Base-by-base conservation (phyloP, 2,888 invertebrate genomes). In the Chydorus sphaericus region DNA sequence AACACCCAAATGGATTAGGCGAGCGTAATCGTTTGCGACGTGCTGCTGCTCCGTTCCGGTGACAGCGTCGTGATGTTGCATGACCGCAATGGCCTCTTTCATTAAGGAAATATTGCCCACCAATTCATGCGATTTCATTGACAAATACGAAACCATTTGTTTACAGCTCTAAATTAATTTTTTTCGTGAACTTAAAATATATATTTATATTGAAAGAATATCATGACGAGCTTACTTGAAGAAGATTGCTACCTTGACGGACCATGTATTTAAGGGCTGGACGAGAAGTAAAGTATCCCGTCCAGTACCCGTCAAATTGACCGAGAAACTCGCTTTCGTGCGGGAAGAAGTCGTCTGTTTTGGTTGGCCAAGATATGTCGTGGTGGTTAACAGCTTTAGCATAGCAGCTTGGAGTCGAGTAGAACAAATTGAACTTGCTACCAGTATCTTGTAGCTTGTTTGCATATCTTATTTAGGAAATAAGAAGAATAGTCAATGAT, bases 271-370 rank as follows among this genome's bases (percentile, higher is more conserved):
- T 90, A 2, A 84, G 72, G 0, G 86, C 82, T 0, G 89, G 88
- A 14, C 88, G 74, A 0, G 89, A 89, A 0, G 85, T 83, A 65
- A 81, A 91, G 65, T 87, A 91, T 0, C 96, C 97, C 0, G 93
- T 91, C 97, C 96, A 98, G 66, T 82, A 96, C 0, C 87, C 76
- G 64, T 90, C 83, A n/a, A n/a, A n/a, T n/a, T n/a, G n/a, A n/a
- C n/a, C n/a, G n/a, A n/a, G n/a, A 0, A 81, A 77, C 65, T 85
- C 85, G 54, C 84, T 84, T 1, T 91, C 87, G 70, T 89, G 92
- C 0, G 93, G 93, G 69, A 93, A 90, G 73, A 91, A 92, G 65
- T 93, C 93, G 62, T 91, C 89, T 1, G 73, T 72, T 68, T 91
- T 92, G 0, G 75, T 75, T 0, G 82, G 75, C 73, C 85, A 80